A percentile compares a stretch with the other conserved stretches of the same genome.
Conservation (phyloP, 2,888 invertebrate genomes). For the Drosophila prostipennis region DNA sequence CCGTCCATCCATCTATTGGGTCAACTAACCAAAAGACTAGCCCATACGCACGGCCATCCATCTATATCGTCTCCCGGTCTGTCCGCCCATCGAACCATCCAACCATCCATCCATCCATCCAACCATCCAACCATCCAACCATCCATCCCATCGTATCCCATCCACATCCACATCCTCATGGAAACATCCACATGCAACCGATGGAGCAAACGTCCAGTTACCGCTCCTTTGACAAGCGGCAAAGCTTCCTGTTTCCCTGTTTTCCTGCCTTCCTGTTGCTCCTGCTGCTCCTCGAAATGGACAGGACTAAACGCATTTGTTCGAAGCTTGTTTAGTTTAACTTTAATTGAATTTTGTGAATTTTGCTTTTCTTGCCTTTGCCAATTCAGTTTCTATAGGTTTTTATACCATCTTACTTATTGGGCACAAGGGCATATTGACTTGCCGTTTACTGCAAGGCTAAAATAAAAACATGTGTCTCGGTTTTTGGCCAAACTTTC, state of each 20-base stretch:
- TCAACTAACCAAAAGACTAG: conserved; percentile 64
- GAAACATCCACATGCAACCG: conserved; percentile 34
- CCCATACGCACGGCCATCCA: conserved; percentile 66
- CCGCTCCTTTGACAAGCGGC: conserved; percentile 69
- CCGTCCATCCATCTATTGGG: conserved; percentile 51
- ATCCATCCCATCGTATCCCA: conserved; percentile 22
- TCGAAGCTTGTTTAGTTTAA: conserved; percentile 80
- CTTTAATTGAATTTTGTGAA: conserved; percentile 80
- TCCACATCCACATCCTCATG: conserved; percentile 16
- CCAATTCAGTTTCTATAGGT: conserved; percentile 37
- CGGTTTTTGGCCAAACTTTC: not conserved
- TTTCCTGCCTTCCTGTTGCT: conserved; percentile 18
- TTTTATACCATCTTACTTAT: conserved; percentile 32
- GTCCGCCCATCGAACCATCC: conserved; percentile 33
- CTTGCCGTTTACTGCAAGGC: conserved; percentile 10
- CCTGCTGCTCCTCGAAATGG: conserved; percentile 19
- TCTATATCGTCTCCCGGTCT: conserved; percentile 38
- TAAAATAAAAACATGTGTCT: conserved; percentile 6
- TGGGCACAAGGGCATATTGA: conserved; percentile 33
- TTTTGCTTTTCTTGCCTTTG: conserved; percentile 61
- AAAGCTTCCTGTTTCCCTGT: conserved; percentile 56
- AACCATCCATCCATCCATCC: conserved; percentile 38
- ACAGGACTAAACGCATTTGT: conserved; percentile 77
- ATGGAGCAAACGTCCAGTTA: conserved; percentile 59
- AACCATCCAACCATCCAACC: too few species aligned